Percentiles rank a stretch among this genome's conserved stretches.
Conservation (phyloP, 2,888 invertebrate species). For the Phytoseiulus persimilis region DNA sequence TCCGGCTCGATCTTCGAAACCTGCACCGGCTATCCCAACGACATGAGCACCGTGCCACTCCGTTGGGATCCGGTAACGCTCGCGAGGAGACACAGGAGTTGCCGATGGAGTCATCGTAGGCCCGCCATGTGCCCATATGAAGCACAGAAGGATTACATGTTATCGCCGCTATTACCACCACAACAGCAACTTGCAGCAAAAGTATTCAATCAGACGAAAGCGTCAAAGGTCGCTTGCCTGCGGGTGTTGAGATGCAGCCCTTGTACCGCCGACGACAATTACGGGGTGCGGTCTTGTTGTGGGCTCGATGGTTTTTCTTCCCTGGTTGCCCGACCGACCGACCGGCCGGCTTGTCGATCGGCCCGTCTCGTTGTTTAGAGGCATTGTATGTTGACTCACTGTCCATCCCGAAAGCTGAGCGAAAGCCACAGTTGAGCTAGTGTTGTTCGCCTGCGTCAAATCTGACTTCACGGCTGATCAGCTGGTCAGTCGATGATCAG, state of each 20-base stretch:
- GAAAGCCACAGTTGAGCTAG: neutral
- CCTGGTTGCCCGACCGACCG: neutral
- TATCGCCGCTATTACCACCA: neutral
- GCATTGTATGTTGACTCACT: neutral
- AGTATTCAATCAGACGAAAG: slow-evolving; percentile 5
- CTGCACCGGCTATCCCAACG: neutral
- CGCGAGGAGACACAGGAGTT: neutral
- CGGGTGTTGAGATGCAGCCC: neutral
- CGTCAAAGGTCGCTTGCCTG: slow-evolving; percentile 5
- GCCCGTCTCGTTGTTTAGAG: neutral
- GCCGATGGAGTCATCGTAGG: neutral
- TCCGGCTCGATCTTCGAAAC: neutral
- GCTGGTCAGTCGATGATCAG: neutral
- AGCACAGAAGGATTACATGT: neutral
- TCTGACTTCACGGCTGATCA: neutral
- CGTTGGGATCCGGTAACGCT: too few species aligned
- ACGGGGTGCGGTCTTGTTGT: neutral
- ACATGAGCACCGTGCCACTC: neutral
- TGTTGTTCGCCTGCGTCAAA: neutral
- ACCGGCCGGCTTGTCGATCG: neutral
- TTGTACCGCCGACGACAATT: neutral
- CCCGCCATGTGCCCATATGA: neutral
- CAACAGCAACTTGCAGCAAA: neutral
- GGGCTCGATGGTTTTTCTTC: neutral
- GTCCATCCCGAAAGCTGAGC: neutral